These are phyloP conservation scores for Gandaritis pyraliata DNA, from an alignment of 2,888 invertebrate genomes.

Conservation along the genomic window DNA sequence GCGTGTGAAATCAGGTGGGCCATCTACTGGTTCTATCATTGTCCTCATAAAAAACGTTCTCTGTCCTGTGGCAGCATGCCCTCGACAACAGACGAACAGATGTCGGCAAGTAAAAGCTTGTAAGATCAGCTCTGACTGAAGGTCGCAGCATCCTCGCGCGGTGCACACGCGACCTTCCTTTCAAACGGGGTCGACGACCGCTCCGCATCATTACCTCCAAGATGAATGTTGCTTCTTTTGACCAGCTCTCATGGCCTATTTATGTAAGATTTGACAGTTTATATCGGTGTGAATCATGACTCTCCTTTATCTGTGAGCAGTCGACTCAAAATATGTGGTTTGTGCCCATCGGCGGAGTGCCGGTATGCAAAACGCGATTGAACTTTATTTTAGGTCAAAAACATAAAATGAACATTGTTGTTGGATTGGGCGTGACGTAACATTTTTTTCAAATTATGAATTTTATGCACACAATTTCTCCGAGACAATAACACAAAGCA, in stretches of 20 bases:
- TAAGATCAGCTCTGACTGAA: constrained; percentile 4
- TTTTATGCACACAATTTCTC: too few relatives aligned
- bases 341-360: too few relatives aligned
- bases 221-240: constrained; percentile 12
- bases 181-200: constrained; percentile 23
- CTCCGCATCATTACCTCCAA: constrained; percentile 16
- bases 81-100: background rate
- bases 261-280: constrained; percentile 9
- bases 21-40: too few relatives aligned
- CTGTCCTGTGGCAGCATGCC: background rate
- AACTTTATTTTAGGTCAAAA: background rate
- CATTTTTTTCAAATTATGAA: too few relatives aligned
- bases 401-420: background rate
- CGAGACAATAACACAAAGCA: background rate
- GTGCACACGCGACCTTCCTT: constrained; percentile 22
- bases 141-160: constrained; percentile 17
- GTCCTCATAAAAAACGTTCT: background rate
- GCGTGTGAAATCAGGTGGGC: too few relatives aligned
- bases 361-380: background rate
- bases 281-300: background rate
- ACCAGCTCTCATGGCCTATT: constrained; percentile 11
- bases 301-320: too few relatives aligned
- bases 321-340: background rate
- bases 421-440: too few relatives aligned
- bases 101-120: constrained; percentile 10